These are phyloP conservation scores for Alloplasta piceator DNA, from an alignment of 2,888 invertebrate genomes.

Conservation along the genomic window DNA sequence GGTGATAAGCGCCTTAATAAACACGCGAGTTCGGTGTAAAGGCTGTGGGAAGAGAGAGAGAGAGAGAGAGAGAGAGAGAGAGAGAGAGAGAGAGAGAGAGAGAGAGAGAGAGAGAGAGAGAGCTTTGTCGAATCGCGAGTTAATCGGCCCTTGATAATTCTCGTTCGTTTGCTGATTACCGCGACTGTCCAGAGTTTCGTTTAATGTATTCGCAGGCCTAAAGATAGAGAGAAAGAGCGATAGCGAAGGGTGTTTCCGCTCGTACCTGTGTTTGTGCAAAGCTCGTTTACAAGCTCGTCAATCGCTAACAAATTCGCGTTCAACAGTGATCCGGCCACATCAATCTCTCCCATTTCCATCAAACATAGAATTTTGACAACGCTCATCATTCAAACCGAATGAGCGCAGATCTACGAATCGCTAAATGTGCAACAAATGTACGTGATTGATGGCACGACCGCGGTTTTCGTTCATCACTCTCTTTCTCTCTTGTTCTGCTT, in stretches of 20 bases:
- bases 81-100: not conserved
- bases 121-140: not conserved
- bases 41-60: not conserved
- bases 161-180: constrained; percentile 54
- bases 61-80: not conserved
- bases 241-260: not conserved
- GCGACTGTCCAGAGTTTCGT: constrained; percentile 24
- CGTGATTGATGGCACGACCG: constrained; percentile 8
- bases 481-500: constrained; percentile 9
- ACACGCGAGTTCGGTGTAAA: constrained; percentile 34
- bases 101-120: not conserved
- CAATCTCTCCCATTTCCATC: not conserved
- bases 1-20: constrained; percentile 36
- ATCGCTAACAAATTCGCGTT: constrained; percentile 17
- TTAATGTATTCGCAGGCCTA: not conserved
- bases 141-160: constrained; percentile 17
- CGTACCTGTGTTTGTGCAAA: not conserved
- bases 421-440: constrained; percentile 1
- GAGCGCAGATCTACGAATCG: constrained; percentile 8
- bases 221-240: constrained; percentile 1
- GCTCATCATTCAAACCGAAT: not conserved
- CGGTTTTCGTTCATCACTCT: constrained; percentile 38
- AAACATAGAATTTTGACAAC: constrained; percentile 8
- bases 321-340: not conserved
- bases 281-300: not conserved